These are phyloP conservation scores for Noctua janthina DNA, from an alignment of 2,888 invertebrate species.

Conservation along the genomic window DNA sequence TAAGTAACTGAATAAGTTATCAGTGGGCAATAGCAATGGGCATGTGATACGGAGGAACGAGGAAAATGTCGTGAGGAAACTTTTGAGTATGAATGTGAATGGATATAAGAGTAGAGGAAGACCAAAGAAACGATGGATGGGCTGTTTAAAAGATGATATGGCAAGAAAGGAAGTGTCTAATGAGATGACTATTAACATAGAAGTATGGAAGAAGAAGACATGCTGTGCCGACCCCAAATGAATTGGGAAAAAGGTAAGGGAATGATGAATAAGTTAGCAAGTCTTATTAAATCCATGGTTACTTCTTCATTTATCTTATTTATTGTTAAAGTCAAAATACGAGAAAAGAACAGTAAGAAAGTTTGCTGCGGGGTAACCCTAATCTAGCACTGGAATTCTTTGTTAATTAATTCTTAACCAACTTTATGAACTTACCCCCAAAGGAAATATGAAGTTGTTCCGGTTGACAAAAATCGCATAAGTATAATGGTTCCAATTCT, in stretches of 20 bases:
- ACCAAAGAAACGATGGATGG: no score
- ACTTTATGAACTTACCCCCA: conserved; percentile 85
- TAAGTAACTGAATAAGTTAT: neutral
- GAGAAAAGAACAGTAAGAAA: neutral
- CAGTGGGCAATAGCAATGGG: no score
- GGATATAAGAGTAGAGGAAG: no score
- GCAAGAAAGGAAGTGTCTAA: no score
- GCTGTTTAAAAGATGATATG: no score
- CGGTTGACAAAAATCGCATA: conserved; percentile 89
- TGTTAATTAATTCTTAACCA: neutral
- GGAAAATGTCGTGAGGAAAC: no score
- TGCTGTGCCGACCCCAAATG: no score
- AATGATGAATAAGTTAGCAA: neutral
- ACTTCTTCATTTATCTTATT: neutral
- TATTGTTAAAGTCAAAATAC: neutral
- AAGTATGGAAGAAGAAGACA: no score
- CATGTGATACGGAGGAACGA: no score
- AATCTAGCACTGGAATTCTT: neutral
- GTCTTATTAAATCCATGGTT: neutral
- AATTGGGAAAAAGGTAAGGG: no score
- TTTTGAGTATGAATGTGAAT: no score
- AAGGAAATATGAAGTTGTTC: conserved; percentile 92
- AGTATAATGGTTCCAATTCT: conserved; percentile 22
- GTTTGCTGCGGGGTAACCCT: neutral
- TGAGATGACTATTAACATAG: no score